Conservation (phyloP, 1,140 invertebrate species). For the Neoseiulus cucumeris region DNA sequence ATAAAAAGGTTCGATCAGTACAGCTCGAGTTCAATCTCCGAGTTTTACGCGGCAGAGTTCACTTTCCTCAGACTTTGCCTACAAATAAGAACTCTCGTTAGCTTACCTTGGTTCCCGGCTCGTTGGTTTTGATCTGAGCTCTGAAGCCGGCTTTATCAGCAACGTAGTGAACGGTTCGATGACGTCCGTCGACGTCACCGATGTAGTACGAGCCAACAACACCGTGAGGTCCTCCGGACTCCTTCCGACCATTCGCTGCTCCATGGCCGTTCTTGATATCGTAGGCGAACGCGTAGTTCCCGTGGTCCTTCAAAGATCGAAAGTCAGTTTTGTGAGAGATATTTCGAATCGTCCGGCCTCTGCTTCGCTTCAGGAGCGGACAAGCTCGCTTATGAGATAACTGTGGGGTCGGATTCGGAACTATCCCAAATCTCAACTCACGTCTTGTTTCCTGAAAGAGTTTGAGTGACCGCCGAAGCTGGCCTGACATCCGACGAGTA, state of each 20-base stretch:
- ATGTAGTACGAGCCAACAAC: constrained; percentile 1
- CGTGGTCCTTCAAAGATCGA: background rate
- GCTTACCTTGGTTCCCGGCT: background rate
- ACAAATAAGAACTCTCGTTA: background rate
- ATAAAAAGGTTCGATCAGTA: background rate
- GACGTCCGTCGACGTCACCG: constrained; percentile 1
- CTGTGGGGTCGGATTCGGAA: too few relatives aligned
- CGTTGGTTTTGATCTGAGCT: constrained; percentile 1
- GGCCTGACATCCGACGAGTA: too few relatives aligned
- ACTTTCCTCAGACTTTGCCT: too few relatives aligned
- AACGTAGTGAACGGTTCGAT: background rate
- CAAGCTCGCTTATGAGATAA: too few relatives aligned
- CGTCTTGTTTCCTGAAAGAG: constrained; percentile 1
- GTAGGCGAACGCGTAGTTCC: background rate
- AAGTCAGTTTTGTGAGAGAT: too few relatives aligned
- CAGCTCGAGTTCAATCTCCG: background rate
- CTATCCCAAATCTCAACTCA: background rate
- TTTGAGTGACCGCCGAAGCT: background rate
- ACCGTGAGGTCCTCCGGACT: background rate
- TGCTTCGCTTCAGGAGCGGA: too few relatives aligned
- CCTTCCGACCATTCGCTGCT: background rate
- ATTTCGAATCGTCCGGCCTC: too few relatives aligned
- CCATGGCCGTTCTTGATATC: background rate
- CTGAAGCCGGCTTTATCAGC: constrained; percentile 3
- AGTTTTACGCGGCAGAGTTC: too few relatives aligned